Conservation (phyloP, 2,797 vertebrate species). For the Gallinago nigripennis region DNA sequence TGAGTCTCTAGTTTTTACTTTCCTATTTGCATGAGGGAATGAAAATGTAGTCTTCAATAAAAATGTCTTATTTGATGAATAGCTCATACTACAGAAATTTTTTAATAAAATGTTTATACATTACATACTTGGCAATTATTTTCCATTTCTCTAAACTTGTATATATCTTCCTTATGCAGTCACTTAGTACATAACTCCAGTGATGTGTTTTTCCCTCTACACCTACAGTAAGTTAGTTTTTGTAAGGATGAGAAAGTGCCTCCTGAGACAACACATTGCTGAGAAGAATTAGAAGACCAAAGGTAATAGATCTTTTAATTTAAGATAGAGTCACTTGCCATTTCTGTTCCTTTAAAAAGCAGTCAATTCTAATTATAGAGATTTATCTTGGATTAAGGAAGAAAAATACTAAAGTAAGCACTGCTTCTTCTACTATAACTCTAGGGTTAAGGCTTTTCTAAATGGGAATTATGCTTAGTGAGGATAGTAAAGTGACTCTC, state of each 20-base stretch:
- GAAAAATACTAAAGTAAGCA: background rate
- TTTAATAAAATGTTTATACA: background rate
- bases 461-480: background rate
- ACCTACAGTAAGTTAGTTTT: constrained; percentile 36
- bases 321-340: constrained; percentile 42
- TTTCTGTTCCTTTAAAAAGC: constrained; percentile 60
- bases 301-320: constrained; percentile 53
- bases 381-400: constrained; percentile 42
- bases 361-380: constrained; percentile 51
- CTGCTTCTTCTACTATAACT: constrained; percentile 12
- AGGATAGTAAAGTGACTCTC: background rate
- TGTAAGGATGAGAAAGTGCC: constrained; percentile 1
- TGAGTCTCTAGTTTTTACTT: background rate
- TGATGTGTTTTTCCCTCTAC: constrained; percentile 33
- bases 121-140: constrained; percentile 25
- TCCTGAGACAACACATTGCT: constrained; percentile 20
- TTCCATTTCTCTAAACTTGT: background rate
- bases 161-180: background rate
- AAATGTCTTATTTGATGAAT: background rate
- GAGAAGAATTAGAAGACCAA: constrained; percentile 52
- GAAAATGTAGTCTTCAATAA: constrained; percentile 24
- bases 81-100: background rate
- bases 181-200: background rate
- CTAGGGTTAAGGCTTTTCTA: constrained; percentile 39
- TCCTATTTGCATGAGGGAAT: background rate